Base-by-base conservation (phyloP, 2,113 vertebrate species). In the Gopherus flavomarginatus region DNA sequence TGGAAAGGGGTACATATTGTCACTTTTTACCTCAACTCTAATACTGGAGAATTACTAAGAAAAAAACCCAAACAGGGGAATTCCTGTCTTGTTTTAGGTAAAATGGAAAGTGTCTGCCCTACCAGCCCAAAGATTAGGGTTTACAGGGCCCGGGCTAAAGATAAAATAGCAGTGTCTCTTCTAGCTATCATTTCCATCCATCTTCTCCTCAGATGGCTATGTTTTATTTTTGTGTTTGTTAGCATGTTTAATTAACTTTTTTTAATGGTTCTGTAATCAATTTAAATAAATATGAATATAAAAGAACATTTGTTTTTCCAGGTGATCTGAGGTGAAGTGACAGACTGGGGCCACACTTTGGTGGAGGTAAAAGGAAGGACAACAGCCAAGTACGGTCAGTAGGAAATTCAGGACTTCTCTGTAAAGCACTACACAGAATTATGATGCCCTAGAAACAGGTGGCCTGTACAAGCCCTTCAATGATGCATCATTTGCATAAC, bases 41-140 rank as follows among this genome's bases (percentile, higher is more conserved):
- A n/a, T n/a, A 65, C 6, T n/a, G 29, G 31, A 65, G 13, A 65
- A 65, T 65, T 65, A 35, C 31, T n/a, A 65, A n/a, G 16, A 65
- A 65, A 65, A 54, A 35, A 8, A 49, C 4, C 92, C 56, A 69
- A 2, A n/a, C 1, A 50, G 0, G 0, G 0, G 1, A 8, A 65
- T 65, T 27, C 92, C 53, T 89, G 3, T 6, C 84, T 81, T 52
- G 11, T 1, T 56, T 89, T 8, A 11, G 72, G 19, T 24, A 54
- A 83, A 87, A 59, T 21, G 0, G 1, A 87, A 87, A 75, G 11
- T 27, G 1, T 29, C 12, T 88, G 24, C 57, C 29, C 11, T 65
- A 65, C 14, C 3, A 65, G 62, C 31, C 31, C 14, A 8, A 69
- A 27, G n/a, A 17, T 75, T 6, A 38, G 14, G 7, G 5, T 57